Base-by-base conservation (phyloP, 2,113 vertebrate genomes). In the Ramphastos sulfuratus region DNA sequence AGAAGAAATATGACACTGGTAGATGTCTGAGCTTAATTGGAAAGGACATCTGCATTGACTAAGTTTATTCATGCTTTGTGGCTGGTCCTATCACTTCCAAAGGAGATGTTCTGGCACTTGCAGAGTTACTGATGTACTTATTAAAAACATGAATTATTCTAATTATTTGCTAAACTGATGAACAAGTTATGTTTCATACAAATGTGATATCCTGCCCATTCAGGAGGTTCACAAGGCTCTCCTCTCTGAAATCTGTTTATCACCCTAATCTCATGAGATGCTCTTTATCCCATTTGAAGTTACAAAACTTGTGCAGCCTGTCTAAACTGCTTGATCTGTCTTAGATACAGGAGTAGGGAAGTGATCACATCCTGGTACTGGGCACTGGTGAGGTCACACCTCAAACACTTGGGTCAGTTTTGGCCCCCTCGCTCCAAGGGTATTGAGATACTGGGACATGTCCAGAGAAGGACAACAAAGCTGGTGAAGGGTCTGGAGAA, bases 21-120 rank as follows among this genome's bases (percentile, higher is more conserved):
- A 44, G 60, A 80, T 44, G 78, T 9, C 71, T 87, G 89, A 81
- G 85, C 71, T 93, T 55, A 89, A 85, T 65, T 94, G 91, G 87
- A 90, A 96, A 92, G 85, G 91, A 72, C 71, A 77, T 82, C 70
- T 92, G 85, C 91, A 25, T 15, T 74, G 89, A 83, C 54, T 15
- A 3, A 42, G 60, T 85, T 94, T 96, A 91, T 93, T 94, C 91
- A 88, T 83, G 75, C 70, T 89, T 89, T 91, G 67, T 46, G 70
- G 35, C 46, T 25, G 5, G 44, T 18, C 30, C 56, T 31, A 4
- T 25, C 0, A 0, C 85, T 87, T 85, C 71, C 79, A 58, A 55
- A 31, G 65, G 71, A 91, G 56, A 59, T 73, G 11, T 25, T 20
- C 59, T 88, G 83, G 84, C 24, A 24, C 59, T 82, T 86, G 44